Conservation (phyloP, 2,888 invertebrate species). For the Cynaeus angustus region DNA sequence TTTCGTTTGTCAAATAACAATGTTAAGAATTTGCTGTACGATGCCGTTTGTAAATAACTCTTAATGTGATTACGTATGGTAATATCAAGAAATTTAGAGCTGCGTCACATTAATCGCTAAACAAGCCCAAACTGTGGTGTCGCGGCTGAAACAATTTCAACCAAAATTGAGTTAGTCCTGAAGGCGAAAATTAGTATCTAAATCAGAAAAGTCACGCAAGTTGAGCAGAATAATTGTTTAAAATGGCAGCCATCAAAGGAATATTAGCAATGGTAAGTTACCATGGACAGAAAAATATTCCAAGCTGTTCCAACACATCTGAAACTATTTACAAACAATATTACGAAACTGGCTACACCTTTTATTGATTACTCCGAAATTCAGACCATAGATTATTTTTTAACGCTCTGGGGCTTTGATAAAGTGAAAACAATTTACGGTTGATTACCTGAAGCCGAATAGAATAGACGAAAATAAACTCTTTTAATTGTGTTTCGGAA, state of each 20-base stretch:
- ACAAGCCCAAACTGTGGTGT: constrained; percentile 24
- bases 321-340: too few species aligned
- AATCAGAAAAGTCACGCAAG: neutral
- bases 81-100: constrained; percentile 20
- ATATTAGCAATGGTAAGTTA: too few species aligned
- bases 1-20: constrained; percentile 13
- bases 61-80: constrained; percentile 30
- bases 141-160: constrained; percentile 27
- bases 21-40: constrained; percentile 31
- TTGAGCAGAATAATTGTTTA: too few species aligned
- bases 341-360: too few species aligned
- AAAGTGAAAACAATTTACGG: constrained; percentile 9
- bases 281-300: too few species aligned
- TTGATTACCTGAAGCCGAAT: constrained; percentile 21
- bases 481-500: constrained; percentile 11
- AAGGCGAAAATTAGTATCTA: neutral
- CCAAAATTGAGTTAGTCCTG: constrained; percentile 23
- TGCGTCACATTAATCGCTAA: constrained; percentile 20
- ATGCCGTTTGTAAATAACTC: constrained; percentile 4
- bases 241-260: too few species aligned
- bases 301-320: too few species aligned
- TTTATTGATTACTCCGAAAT: too few species aligned
- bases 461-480: constrained; percentile 15
- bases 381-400: neutral
- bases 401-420: neutral